Base-by-base conservation (phyloP, 1,140 invertebrate genomes). In the Drosophila setifemur region DNA sequence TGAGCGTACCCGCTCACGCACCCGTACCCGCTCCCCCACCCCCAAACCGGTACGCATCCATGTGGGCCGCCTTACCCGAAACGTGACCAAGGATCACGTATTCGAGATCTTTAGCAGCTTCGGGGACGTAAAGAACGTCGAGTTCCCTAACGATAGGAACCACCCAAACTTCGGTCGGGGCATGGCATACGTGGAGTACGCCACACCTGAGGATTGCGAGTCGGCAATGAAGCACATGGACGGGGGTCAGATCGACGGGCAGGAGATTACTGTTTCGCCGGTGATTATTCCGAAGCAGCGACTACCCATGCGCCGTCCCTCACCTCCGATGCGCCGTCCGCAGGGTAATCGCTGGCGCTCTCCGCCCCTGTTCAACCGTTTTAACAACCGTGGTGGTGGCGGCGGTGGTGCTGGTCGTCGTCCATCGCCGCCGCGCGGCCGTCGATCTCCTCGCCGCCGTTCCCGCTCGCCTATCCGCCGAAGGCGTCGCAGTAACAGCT, bases 161-260 rank as follows among this genome's bases (percentile, higher is more conserved):
- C 97, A 99, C 91, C 93, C 95, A 0, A 94, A 96, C 88, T 93
- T 97, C 68, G 95, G 96, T 16, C 93, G 96, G 19, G 97, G 98
- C 9, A 97, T 97, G 92, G 97, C 96, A 4, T 99, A 99, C 90
- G 95, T 99, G 4, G 98, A 99, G 83, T 99, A 96, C 91, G 95
- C 95, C 70, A 98, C 94, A 55, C 92, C 97, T 1, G 98, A 99
- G 81, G 97, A 99, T 91, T 98, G 98, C 25, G 97, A 99, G 91
- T 98, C 98, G 92, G 98, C 98, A 0, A 97, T 99, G 94, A 99
- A 99, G 91, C 97, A 99, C 81, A 99, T 99, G 98, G 98, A 99
- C 92, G 98, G 98, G 90, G 98, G 95, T 25, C 95, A 96, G 91
- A 95, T 96, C 72, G 95, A 96, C 92, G 97, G 97, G 11, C 97